Evolutionary conservation across 1,140 invertebrate species (phyloP).

Genomic region (Sweltsa coloradensis): DNA sequence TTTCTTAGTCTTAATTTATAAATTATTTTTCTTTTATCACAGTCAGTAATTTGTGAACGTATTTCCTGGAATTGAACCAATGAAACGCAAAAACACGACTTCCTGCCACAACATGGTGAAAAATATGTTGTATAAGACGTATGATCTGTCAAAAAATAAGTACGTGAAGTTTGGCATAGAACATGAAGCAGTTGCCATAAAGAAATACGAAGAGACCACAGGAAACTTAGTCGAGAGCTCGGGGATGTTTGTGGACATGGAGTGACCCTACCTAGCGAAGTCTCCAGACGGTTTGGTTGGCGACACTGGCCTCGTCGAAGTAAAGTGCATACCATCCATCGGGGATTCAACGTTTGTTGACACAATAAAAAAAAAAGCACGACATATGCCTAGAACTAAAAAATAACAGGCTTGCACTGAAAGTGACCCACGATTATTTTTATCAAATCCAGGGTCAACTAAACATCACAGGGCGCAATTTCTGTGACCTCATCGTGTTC

Average conservation of each 20-base stretch:
- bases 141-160: neutral
- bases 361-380: constrained; percentile 8
- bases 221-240: neutral
- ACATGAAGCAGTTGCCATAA: neutral
- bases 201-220: neutral
- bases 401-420: neutral
- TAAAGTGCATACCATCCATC: constrained; percentile 18
- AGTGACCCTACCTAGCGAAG: constrained; percentile 11
- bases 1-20: no score
- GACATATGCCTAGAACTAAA: neutral
- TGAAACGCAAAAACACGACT: neutral
- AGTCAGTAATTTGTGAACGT: no score
- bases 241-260: neutral
- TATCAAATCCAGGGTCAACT: constrained; percentile 25
- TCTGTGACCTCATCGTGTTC: constrained; percentile 24
- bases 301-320: constrained; percentile 17
- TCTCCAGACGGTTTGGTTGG: constrained; percentile 19
- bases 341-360: constrained; percentile 7
- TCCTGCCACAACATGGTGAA: constrained; percentile 5
- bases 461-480: constrained; percentile 17
- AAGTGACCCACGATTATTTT: constrained; percentile 19
- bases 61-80: no score
- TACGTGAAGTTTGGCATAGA: neutral
- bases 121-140: neutral
- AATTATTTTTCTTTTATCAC: no score